phyloP scores from a whole-genome alignment of 2,797 vertebrate species.

The Hippopotamyrus pictus region DNA sequence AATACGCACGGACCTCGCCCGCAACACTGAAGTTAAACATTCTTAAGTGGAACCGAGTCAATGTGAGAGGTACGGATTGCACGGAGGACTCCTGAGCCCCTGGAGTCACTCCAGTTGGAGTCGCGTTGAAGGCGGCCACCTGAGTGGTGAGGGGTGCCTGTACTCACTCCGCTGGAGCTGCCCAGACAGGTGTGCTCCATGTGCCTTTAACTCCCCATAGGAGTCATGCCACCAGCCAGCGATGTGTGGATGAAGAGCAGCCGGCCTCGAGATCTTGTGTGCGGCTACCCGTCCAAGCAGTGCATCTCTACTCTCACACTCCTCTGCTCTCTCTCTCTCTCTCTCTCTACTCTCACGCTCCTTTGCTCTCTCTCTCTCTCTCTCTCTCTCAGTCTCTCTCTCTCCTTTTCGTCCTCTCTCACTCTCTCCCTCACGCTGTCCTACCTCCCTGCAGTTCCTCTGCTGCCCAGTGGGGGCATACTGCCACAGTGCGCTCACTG shows the following conservation, averaged over 20 bases:
- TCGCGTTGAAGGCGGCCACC: neutral
- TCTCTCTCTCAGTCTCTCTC: slow-evolving; percentile 25
- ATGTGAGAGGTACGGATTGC: neutral
- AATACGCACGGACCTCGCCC: neutral
- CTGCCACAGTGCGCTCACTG: slow-evolving; percentile 24
- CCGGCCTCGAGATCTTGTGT: slow-evolving; percentile 51
- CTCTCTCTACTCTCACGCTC: slow-evolving; percentile 29
- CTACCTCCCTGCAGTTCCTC: slow-evolving; percentile 52
- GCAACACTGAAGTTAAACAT: neutral
- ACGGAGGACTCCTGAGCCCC: neutral
- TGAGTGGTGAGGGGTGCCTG: neutral
- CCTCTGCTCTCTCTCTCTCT: slow-evolving; percentile 21
- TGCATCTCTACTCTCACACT: slow-evolving; percentile 40
- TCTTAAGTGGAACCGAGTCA: neutral
- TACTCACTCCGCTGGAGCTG: slow-evolving; percentile 62
- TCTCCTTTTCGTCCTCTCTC: slow-evolving; percentile 44
- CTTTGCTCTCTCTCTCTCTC: slow-evolving; percentile 34
- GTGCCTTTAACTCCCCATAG: slow-evolving; percentile 40
- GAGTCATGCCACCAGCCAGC: slow-evolving; percentile 37
- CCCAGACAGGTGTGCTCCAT: slow-evolving; percentile 72
- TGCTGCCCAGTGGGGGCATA: slow-evolving; percentile 60
- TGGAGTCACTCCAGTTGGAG: neutral
- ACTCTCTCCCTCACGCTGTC: slow-evolving; percentile 47
- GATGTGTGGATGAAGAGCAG: slow-evolving; percentile 27
- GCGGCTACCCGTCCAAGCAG: slow-evolving; percentile 60